A percentile compares a stretch with the other conserved stretches of the same genome.
Conservation (phyloP, 2,888 invertebrate species). For the Ophioninae sp. region DNA sequence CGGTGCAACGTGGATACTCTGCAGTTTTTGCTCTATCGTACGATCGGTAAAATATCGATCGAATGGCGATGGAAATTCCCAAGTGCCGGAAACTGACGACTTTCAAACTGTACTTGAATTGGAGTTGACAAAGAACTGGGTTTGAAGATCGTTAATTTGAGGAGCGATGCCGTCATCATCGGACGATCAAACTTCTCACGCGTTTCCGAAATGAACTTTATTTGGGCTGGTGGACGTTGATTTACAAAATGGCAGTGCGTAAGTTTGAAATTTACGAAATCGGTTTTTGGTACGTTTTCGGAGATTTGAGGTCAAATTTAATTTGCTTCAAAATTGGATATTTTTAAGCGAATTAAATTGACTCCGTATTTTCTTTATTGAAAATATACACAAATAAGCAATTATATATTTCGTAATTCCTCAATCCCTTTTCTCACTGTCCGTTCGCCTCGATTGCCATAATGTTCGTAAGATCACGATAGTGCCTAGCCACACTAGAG, state of each 20-base stretch:
- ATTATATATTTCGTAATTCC: background rate
- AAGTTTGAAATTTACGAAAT: too few relatives aligned
- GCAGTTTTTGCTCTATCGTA: background rate
- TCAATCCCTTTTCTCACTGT: conserved; percentile 36
- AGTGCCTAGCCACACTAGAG: conserved; percentile 70
- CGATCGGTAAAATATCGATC: background rate
- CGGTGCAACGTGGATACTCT: background rate
- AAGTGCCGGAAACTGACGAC: background rate
- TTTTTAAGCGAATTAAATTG: background rate
- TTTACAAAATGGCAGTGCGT: too few relatives aligned
- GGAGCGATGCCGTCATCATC: too few relatives aligned
- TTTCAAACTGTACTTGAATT: background rate
- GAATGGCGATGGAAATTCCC: background rate
- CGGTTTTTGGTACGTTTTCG: too few relatives aligned
- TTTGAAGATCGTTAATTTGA: too few relatives aligned
- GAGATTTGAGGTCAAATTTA: too few relatives aligned
- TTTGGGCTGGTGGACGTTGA: too few relatives aligned
- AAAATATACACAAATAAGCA: background rate
- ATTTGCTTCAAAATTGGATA: background rate
- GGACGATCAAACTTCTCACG: too few relatives aligned
- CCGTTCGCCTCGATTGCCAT: conserved; percentile 45
- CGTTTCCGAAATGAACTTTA: too few relatives aligned
- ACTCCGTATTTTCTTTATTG: too few relatives aligned
- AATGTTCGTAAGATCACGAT: conserved; percentile 69
- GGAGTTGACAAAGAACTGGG: too few relatives aligned